Evolutionary conservation across 2,888 invertebrate species (phyloP), one percentile per base, ranked within the genome.

Genomic region (Boloria selene): DNA sequence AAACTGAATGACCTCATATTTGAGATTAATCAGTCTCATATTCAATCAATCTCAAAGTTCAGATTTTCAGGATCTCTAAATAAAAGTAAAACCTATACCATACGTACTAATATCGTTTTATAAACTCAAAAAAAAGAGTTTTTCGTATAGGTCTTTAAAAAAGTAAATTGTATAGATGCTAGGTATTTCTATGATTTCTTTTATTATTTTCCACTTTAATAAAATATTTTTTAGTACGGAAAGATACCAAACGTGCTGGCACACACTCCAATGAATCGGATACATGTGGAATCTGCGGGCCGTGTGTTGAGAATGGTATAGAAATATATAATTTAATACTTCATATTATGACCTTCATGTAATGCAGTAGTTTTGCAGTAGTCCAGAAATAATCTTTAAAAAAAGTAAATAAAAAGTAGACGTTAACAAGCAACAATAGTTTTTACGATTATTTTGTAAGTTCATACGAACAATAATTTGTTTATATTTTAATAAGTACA

Each of bases 221-320:
- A 16, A 18, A 13, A 52, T 52, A 17, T n/a, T 61, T 65, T 74
- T 53, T 74, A 73, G 70, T 71, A 56, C 65, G 45, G 38, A 65
- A 64, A 52, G 63, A 59, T 26, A 16, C 64, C 56, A 70, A 65
- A 64, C 59, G 26, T 22, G 61, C 16, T 42, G 68, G 59, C 18
- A 53, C 18, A 22, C 64, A 64, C 52, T 55, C 62, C 4, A 58
- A 54, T 38, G 56, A 58, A 10, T 50, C 65, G 6, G 61, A 66
- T 17, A 47, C 62, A 47, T 72, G 72, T 45, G 61, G 65, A 10
- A 70, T 66, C 61, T 72, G 72, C 50, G 68, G 60, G 3, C 68
- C 71, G 3, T 71, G 71, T 68, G 10, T 69, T 16, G 64, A 70
- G 13, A 59, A 68, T 31, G 68, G 60, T 63, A 67, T 50, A 26